A percentile compares a stretch with the other conserved stretches of the same genome.
Evolutionary conservation across 2,113 vertebrate genomes (phyloP).

Genomic region (Excalfactoria chinensis): DNA sequence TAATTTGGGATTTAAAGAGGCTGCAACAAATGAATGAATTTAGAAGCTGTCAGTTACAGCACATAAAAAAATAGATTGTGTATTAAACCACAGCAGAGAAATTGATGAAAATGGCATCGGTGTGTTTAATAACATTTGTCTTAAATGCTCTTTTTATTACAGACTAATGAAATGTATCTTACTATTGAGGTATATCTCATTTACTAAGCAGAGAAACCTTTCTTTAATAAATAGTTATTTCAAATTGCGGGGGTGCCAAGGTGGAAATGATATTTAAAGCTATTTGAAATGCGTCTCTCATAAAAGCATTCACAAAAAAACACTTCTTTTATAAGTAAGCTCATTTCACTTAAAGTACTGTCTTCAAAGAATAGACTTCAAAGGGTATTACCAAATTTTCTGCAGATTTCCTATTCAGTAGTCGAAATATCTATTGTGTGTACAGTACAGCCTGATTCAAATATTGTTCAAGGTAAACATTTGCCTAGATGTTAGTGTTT

Average conservation of each 20-base stretch:
- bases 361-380: constrained; percentile 79
- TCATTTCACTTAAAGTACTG: constrained; percentile 63
- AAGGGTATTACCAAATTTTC: constrained; percentile 70
- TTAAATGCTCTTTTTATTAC: constrained; percentile 64
- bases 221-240: constrained; percentile 78
- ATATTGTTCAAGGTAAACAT: constrained; percentile 62
- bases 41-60: constrained; percentile 54
- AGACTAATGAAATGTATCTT: constrained; percentile 61
- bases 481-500: constrained; percentile 56
- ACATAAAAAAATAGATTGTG: constrained; percentile 51
- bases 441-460: constrained; percentile 56
- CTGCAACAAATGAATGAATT: constrained; percentile 21
- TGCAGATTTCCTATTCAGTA: constrained; percentile 71
- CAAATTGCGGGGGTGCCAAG: constrained; percentile 64
- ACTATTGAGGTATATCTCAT: constrained; percentile 69
- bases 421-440: constrained; percentile 65
- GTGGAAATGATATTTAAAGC: constrained; percentile 75
- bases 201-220: constrained; percentile 60
- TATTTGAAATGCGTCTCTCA: constrained; percentile 70
- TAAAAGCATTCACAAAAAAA: constrained; percentile 61
- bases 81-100: constrained; percentile 35
- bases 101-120: constrained; percentile 45
- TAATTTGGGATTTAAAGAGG: constrained; percentile 57
- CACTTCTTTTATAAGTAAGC: constrained; percentile 66
- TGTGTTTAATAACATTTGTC: constrained; percentile 51